Base-by-base conservation (phyloP, 2,888 invertebrate species). In the Orthosia gothica region DNA sequence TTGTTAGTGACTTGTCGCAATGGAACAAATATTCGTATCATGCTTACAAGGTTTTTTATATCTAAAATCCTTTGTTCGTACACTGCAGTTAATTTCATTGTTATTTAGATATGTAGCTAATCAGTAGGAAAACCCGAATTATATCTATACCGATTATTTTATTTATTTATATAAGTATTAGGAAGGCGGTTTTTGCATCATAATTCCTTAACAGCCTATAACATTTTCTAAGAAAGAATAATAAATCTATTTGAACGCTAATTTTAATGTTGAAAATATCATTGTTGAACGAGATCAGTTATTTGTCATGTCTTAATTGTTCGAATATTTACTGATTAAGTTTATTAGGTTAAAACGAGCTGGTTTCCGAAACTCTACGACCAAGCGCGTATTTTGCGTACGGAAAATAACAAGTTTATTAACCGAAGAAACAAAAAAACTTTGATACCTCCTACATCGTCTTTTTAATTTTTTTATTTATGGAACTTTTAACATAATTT, bases 21-120 rank as follows among this genome's bases (percentile, higher is more conserved):
- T 57, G 26, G 58, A 62, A 50, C 40, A 74, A 74, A 80, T 74
- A 74, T 62, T 62, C 61, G 9, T 40, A 67, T 74, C 74, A 74
- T 74, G 74, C 55, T 67, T 74, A 80, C 52, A 52, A 18, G 50
- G 7, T 7, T 40, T 59, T 18, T 78, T 18, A 18, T 32, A 40
- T 64, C 20, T 61, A n/a, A 50, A 64, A 15, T 64, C 40, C n/a
- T 65, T 73, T 79, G 54, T 73, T 65, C 40, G 18, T 32, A 23
- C 32, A 50, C 13, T 40, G n/a, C 11, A 71, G 32, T 47, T 52
- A 16, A 52, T 52, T 45, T 58, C 4, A 52, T 52, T 57, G n/a
- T 49, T 67, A 12, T 47, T 16, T 76, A 15, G 52, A 16, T 40
- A 47, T 23, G 12, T 40, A 32, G 15, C 61, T 59, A 50, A 73